These are phyloP conservation scores for Muscicapa adusta DNA, from an alignment of 2,113 vertebrate genomes.

Conservation along the genomic window DNA sequence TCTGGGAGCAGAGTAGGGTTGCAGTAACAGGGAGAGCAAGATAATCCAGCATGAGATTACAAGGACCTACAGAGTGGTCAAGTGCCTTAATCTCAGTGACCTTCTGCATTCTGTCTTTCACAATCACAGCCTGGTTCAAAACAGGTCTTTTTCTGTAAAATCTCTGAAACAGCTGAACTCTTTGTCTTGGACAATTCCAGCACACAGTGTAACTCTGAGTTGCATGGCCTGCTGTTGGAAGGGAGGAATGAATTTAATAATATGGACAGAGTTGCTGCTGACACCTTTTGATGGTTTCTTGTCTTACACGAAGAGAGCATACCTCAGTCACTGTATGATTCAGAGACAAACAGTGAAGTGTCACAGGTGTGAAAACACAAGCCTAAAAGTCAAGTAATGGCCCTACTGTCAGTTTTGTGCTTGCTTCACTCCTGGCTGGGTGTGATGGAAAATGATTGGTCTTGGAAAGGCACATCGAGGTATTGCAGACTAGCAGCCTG, in stretches of 20 bases:
- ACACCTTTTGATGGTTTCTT: not conserved
- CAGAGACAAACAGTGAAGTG: not conserved
- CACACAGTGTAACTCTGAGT: not conserved
- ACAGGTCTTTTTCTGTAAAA: not conserved
- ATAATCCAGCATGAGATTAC: not conserved
- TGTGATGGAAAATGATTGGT: not conserved
- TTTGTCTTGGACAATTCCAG: not conserved
- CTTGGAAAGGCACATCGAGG: not conserved
- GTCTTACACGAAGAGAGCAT: not conserved
- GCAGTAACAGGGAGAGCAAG: not conserved
- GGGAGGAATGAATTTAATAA: not conserved
- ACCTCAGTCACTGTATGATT: not conserved
- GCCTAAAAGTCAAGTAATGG: not conserved
- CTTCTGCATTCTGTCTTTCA: not conserved
- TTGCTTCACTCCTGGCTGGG: not conserved
- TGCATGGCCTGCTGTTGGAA: not conserved
- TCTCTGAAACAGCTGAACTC: not conserved
- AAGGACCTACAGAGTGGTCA: not conserved
- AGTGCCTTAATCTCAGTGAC: not conserved
- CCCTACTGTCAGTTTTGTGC: not conserved
- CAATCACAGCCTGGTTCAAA: not conserved
- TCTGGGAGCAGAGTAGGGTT: not conserved
- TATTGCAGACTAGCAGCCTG: not conserved
- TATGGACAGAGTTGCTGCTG: not conserved
- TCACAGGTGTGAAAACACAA: conserved; percentile 5